phyloP scores from a whole-genome alignment of 2,888 invertebrate species.

The Drosophila quinaria region DNA sequence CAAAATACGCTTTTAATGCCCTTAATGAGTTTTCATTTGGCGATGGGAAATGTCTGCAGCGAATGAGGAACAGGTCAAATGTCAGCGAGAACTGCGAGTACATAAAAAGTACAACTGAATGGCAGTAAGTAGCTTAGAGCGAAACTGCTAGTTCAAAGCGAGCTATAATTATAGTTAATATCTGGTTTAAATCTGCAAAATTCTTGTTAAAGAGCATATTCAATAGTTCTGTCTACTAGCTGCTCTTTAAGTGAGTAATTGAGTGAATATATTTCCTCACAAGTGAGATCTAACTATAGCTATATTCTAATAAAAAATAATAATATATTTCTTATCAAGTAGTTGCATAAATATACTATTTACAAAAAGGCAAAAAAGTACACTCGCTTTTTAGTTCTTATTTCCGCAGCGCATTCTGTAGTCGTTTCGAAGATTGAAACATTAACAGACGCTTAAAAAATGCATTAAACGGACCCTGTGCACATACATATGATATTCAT shows the following conservation, averaged over 20 bases:
- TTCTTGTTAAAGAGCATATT: background rate
- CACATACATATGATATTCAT: slow-evolving; percentile 75
- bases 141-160: background rate
- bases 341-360: no score
- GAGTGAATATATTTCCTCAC: background rate
- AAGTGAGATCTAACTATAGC: background rate
- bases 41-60: slow-evolving; percentile 2
- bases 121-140: slow-evolving; percentile 24
- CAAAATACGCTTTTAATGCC: slow-evolving; percentile 72
- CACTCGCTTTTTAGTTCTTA: background rate
- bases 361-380: no score
- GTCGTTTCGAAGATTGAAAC: background rate
- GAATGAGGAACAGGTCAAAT: slow-evolving; percentile 25
- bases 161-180: background rate
- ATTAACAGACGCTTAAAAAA: slow-evolving; percentile 6
- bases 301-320: background rate
- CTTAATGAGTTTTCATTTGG: slow-evolving; percentile 68
- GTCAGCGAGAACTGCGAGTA: slow-evolving; percentile 34
- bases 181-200: background rate
- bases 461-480: slow-evolving; percentile 5
- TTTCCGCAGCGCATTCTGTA: background rate
- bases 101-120: slow-evolving; percentile 14
- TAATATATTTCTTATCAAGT: background rate
- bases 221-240: background rate
- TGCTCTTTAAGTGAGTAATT: background rate